Evolutionary conservation across 1,140 invertebrate species (phyloP), one percentile per base, ranked within the genome.

Genomic region (Scylla paramamosain): DNA sequence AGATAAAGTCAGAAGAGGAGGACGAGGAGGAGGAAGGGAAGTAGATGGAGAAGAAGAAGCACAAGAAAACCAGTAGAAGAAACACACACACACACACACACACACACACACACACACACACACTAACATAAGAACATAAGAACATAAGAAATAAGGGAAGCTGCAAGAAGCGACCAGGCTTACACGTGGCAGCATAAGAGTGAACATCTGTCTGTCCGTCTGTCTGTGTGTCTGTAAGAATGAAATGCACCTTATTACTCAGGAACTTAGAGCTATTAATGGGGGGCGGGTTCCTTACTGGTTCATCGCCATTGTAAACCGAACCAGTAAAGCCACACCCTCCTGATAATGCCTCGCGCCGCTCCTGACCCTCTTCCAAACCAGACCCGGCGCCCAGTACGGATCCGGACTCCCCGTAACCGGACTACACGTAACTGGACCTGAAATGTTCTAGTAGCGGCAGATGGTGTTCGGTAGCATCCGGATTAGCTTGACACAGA

Each of bases 211-310:
- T n/a, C 67, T n/a, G 25, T 20, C 20, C n/a, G 67, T 77, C 67
- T 77, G 25, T 77, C 67, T 77, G n/a, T n/a, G 7, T 77, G 67
- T 77, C 10, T n/a, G 67, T n/a, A 77, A n/a, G 25, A 93, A 45
- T 87, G 83, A 93, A 93, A 93, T 93, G 29, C 32, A 10, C 83
- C 87, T 88, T 31, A 93, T 93, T 93, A 59, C 48, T 87, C 45
- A 45, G 16, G 48, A n/a, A 93, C 39, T 28, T 93, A 93, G 45
- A 88, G 92, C 28, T 88, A 45, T 86, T 93, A 93, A 93, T 93
- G 86, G 87, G 92, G 86, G 87, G 8, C n/a, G 0, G 67, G 67
- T 77, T 77, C n/a, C 6, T 93, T 46, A 93, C 45, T n/a, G 31
- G 14, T 45, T 28, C 48, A 31, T 52, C 46, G n/a, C 48, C 92